phyloP scores from a whole-genome alignment of 2,113 vertebrate species.

The Tiliqua scincoides region DNA sequence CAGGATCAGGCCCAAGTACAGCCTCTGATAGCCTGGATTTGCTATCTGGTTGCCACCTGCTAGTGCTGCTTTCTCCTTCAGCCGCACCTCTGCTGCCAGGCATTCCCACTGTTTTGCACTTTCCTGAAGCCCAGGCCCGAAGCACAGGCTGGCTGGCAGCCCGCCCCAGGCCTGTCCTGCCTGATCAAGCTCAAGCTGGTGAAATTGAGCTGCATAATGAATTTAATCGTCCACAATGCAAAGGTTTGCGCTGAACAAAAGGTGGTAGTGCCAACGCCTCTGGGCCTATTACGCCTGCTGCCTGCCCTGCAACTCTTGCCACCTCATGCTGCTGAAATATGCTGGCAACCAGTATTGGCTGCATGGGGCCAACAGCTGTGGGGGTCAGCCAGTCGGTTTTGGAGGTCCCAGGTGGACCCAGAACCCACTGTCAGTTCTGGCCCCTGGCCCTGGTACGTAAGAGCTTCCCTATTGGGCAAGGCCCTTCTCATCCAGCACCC shows the following conservation, averaged over 20 bases:
- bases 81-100: too few relatives aligned
- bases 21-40: too few relatives aligned
- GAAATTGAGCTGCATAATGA: conserved; percentile 43
- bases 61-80: too few relatives aligned
- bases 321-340: not conserved
- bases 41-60: too few relatives aligned
- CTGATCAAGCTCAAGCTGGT: not conserved
- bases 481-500: too few relatives aligned
- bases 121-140: too few relatives aligned
- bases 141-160: rapidly evolving
- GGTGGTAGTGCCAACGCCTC: conserved; percentile 32
- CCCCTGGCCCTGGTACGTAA: too few relatives aligned
- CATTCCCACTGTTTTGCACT: too few relatives aligned
- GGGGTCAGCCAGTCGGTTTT: not conserved
- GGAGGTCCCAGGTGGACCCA: not conserved
- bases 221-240: conserved; percentile 46
- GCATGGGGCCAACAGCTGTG: not conserved
- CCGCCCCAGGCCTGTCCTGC: conserved; percentile 42
- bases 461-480: not conserved
- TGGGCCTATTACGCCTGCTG: conserved; percentile 13
- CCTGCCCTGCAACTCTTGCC: not conserved
- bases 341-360: not conserved
- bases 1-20: too few relatives aligned
- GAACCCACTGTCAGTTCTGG: not conserved
- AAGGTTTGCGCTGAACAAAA: conserved; percentile 44